A percentile compares a stretch with the other conserved stretches of the same genome.
phyloP scores from a whole-genome alignment of 2,797 vertebrate genomes.

The Phrynocephalus guinanensis region DNA sequence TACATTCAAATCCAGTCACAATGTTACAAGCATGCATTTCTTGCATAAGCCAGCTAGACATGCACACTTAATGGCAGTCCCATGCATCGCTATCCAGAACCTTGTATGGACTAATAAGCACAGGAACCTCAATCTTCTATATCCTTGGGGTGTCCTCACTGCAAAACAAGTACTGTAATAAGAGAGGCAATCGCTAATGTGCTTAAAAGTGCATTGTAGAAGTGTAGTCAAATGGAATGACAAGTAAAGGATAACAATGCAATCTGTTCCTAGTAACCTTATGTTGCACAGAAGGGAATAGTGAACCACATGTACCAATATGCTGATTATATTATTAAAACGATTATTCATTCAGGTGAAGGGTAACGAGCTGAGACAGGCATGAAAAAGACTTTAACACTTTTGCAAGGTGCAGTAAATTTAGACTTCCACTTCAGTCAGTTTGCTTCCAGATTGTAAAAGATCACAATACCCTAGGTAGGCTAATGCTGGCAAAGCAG shows the following conservation, averaged over 20 bases:
- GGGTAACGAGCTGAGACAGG: slow-evolving; percentile 31
- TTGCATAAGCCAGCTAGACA: background rate
- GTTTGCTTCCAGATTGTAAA: slow-evolving; percentile 36
- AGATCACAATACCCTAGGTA: slow-evolving; percentile 15
- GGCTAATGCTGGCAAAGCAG: slow-evolving; percentile 16
- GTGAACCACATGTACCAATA: slow-evolving; percentile 12
- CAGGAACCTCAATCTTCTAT: background rate
- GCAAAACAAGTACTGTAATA: background rate
- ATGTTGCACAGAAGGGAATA: slow-evolving; percentile 33
- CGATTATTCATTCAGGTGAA: slow-evolving; percentile 37
- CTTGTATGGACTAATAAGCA: background rate
- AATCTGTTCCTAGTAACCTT: slow-evolving; percentile 33
- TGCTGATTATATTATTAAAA: slow-evolving; percentile 48
- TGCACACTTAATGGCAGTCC: background rate
- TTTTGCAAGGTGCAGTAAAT: slow-evolving; percentile 36
- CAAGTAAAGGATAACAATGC: slow-evolving; percentile 34
- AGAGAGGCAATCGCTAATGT: background rate
- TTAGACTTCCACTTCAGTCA: slow-evolving; percentile 27
- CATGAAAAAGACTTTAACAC: slow-evolving; percentile 29
- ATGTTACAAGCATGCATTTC: background rate
- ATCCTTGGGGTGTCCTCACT: background rate
- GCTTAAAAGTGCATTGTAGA: background rate
- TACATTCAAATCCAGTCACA: background rate
- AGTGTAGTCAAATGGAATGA: slow-evolving; percentile 34
- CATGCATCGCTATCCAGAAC: background rate